These are phyloP conservation scores for Rhabdomys dilectus DNA, from an alignment of 2,113 vertebrate species.

Conservation along the genomic window DNA sequence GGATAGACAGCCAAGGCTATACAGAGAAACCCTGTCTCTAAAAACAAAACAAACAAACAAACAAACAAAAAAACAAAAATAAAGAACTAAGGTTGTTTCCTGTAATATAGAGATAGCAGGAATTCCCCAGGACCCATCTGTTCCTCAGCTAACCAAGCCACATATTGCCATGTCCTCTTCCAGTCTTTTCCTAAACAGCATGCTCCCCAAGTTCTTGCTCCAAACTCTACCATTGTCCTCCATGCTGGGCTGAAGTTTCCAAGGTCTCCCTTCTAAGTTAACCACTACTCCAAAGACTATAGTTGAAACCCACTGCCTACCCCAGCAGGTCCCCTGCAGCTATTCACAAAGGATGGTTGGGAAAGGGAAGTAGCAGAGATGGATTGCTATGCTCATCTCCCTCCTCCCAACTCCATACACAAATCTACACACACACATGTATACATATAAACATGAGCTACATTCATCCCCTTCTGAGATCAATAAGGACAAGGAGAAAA, in stretches of 20 bases:
- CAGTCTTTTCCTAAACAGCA: not conserved
- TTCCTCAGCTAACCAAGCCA: not conserved
- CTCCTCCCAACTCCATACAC: slow-evolving; percentile 23
- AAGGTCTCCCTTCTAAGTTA: slow-evolving; percentile 43
- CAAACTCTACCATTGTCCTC: slow-evolving; percentile 61
- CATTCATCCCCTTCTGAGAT: slow-evolving; percentile 44
- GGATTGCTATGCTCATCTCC: slow-evolving; percentile 59
- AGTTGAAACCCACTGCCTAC: slow-evolving; percentile 50
- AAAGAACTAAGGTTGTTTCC: slow-evolving; percentile 18
- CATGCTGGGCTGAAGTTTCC: slow-evolving; percentile 43
- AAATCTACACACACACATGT: not conserved
- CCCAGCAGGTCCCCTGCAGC: slow-evolving; percentile 43
- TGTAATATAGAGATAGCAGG: not conserved
- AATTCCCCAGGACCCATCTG: not conserved
- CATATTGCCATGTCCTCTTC: not conserved
- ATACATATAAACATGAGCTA: not conserved
- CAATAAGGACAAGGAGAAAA: slow-evolving; percentile 51
- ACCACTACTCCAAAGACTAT: slow-evolving; percentile 35
- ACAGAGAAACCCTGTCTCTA: no score
- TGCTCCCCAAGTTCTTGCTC: not conserved
- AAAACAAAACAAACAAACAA: no score
- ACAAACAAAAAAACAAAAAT: no score
- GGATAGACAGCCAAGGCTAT: no score
- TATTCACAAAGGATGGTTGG: not conserved
- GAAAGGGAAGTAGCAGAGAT: slow-evolving; percentile 65